Evolutionary conservation across 2,888 invertebrate species (phyloP).

Genomic region (Trilocha varians): DNA sequence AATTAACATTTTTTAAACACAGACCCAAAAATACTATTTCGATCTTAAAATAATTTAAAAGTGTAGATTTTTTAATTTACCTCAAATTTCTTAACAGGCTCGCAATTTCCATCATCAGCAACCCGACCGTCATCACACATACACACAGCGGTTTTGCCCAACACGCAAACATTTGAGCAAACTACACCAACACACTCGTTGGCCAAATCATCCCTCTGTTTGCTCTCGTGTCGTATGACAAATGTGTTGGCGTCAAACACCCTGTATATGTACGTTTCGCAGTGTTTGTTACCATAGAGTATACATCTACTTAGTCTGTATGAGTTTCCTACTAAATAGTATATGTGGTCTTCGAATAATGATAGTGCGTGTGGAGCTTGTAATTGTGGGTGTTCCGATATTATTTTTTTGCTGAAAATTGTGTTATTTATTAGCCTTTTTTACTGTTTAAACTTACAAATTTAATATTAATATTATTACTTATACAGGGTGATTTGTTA

Average conservation of each 20-base stretch:
- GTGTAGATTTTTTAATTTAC: constrained; percentile 30
- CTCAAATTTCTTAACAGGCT: constrained; percentile 15
- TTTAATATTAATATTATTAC: too few species aligned
- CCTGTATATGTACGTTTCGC: constrained; percentile 59
- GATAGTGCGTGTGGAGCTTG: constrained; percentile 77
- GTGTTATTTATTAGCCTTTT: background rate
- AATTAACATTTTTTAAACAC: too few species aligned
- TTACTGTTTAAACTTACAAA: too few species aligned
- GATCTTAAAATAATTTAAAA: too few species aligned
- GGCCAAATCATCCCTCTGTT: constrained; percentile 34
- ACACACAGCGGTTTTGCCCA: constrained; percentile 56
- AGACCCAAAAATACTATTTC: too few species aligned
- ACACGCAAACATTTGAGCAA: constrained; percentile 77
- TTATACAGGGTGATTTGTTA: too few species aligned
- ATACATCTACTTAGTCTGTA: constrained; percentile 74
- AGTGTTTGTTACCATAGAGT: constrained; percentile 65
- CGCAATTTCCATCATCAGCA: constrained; percentile 28
- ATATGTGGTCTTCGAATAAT: constrained; percentile 84
- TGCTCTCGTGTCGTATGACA: constrained; percentile 37
- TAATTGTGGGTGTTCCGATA: constrained; percentile 53
- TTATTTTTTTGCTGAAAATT: constrained; percentile 49
- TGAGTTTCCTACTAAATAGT: constrained; percentile 75
- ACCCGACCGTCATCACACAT: constrained; percentile 67
- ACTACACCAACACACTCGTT: constrained; percentile 59
- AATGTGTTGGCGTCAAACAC: constrained; percentile 38